Conservation (phyloP, 2,797 vertebrate species). For the Lagorchestes hirsutus region DNA sequence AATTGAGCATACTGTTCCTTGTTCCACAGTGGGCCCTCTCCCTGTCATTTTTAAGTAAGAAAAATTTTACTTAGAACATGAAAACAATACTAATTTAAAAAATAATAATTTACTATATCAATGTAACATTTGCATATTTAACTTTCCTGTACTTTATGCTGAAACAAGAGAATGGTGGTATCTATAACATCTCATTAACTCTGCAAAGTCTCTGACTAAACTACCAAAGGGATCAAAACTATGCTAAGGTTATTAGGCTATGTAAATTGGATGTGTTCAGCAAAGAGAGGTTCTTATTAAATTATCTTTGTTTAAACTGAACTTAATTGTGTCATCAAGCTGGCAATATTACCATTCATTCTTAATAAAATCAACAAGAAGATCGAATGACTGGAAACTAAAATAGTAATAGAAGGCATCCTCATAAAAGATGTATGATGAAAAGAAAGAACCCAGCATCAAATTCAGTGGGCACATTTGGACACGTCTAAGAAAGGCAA, state of each 20-base stretch:
- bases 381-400: constrained; percentile 86
- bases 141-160: constrained; percentile 69
- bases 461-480: constrained; percentile 71
- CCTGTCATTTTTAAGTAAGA: not conserved
- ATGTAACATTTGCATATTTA: constrained; percentile 48
- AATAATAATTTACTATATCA: constrained; percentile 8
- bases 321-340: constrained; percentile 75
- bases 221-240: constrained; percentile 76
- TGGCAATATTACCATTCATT: constrained; percentile 78
- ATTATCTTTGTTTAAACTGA: constrained; percentile 77
- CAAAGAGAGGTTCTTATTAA: constrained; percentile 76
- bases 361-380: constrained; percentile 73
- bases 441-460: constrained; percentile 75
- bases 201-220: constrained; percentile 60
- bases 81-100: not conserved
- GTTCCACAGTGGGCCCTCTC: not conserved
- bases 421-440: constrained; percentile 85
- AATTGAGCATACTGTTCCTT: not conserved
- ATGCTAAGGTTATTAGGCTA: constrained; percentile 71
- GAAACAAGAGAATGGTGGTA: constrained; percentile 82
- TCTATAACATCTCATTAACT: constrained; percentile 84
- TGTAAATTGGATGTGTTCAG: constrained; percentile 76
- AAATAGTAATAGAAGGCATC: constrained; percentile 81
- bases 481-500: constrained; percentile 41
- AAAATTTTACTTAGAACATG: constrained; percentile 17